These are phyloP conservation scores for Calyptomena viridis DNA, from an alignment of 2,113 vertebrate genomes.

Conservation along the genomic window DNA sequence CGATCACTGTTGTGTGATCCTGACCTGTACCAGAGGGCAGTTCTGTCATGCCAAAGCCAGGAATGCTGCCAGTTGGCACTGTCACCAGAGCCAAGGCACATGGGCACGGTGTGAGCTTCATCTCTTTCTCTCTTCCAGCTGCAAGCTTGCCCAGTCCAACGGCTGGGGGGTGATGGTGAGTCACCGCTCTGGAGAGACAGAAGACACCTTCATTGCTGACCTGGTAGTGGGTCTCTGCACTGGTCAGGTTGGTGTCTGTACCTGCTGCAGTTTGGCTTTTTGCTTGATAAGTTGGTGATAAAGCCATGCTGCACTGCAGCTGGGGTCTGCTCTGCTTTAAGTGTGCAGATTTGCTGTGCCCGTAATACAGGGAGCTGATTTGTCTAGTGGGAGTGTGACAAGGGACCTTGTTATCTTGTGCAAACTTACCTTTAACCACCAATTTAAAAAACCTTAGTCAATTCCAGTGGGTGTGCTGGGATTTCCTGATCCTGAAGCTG, in stretches of 20 bases:
- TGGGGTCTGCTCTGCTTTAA: neutral
- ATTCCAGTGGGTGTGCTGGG: neutral
- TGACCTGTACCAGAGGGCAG: neutral
- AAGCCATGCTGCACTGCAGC: neutral
- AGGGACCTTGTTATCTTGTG: neutral
- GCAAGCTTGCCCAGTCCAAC: conserved; percentile 91
- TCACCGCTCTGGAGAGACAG: conserved; percentile 94
- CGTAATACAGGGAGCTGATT: neutral
- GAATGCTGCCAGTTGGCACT: neutral
- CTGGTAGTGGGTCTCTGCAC: conserved; percentile 94
- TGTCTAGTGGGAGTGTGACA: neutral
- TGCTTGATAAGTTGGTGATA: rapidly evolving
- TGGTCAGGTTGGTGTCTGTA: conserved; percentile 79
- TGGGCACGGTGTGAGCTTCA: neutral
- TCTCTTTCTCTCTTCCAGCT: conserved; percentile 66
- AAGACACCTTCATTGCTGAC: conserved; percentile 96
- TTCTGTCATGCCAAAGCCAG: neutral
- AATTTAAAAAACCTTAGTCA: neutral
- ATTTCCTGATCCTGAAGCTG: neutral
- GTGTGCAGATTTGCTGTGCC: neutral
- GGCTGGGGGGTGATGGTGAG: conserved; percentile 98
- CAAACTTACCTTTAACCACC: neutral
- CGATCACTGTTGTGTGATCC: neutral
- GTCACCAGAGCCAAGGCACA: neutral
- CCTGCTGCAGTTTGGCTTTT: neutral